Evolutionary conservation across 2,888 invertebrate species (phyloP).

Genomic region (Xestia sexstrigata): DNA sequence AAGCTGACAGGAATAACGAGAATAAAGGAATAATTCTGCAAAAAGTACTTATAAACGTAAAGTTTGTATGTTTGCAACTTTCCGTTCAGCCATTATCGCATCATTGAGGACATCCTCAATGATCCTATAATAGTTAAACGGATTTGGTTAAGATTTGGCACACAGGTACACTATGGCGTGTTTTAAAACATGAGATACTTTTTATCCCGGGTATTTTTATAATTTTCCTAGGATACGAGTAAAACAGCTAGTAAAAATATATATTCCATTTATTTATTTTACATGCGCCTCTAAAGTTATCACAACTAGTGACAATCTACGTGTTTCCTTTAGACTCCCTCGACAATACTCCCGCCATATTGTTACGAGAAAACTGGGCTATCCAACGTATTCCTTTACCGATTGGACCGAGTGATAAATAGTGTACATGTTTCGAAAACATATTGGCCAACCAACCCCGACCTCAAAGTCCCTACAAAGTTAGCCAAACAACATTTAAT

Average conservation of each 20-base stretch:
- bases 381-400: constrained; percentile 21
- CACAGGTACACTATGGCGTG: no score
- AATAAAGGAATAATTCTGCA: neutral
- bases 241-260: neutral
- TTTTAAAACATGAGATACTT: neutral
- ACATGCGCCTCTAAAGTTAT: constrained; percentile 14
- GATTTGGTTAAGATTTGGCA: neutral
- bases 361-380: constrained; percentile 33
- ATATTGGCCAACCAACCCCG: constrained; percentile 35
- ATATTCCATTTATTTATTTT: constrained; percentile 4
- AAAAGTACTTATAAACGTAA: neutral
- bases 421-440: constrained; percentile 51
- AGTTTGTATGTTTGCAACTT: neutral
- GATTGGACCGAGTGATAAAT: constrained; percentile 52
- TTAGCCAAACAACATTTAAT: constrained; percentile 65
- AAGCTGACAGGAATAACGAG: neutral
- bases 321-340: constrained; percentile 30
- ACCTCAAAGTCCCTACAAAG: constrained; percentile 47
- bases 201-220: neutral
- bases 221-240: neutral
- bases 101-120: no score
- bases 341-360: constrained; percentile 27
- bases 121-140: neutral
- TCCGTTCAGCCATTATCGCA: no score
- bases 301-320: constrained; percentile 37